These are phyloP conservation scores for Tigriopus californicus DNA, from an alignment of 2,888 invertebrate species.

Conservation along the genomic window DNA sequence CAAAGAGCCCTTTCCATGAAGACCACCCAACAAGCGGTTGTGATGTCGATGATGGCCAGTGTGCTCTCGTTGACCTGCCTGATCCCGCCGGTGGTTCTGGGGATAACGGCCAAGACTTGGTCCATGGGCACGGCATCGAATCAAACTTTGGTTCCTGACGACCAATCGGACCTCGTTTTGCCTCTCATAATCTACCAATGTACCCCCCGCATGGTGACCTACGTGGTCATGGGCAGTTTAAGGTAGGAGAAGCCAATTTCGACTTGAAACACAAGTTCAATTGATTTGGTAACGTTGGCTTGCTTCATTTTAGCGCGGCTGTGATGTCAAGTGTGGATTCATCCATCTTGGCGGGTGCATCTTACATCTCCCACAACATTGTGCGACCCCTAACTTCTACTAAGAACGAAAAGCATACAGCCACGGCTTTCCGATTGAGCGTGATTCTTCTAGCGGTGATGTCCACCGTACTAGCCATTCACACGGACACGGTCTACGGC, in stretches of 20 bases:
- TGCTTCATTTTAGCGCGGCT: background rate
- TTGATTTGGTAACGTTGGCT: no score
- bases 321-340: constrained; percentile 7
- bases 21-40: background rate
- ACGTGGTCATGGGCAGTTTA: background rate
- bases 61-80: background rate
- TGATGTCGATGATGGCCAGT: background rate
- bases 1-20: constrained; percentile 2
- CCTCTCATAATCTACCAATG: background rate
- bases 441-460: background rate
- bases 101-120: background rate
- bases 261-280: no score
- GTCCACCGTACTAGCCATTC: background rate
- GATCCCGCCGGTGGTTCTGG: background rate
- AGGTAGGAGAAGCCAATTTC: background rate
- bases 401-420: background rate
- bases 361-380: background rate
- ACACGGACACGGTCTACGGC: background rate
- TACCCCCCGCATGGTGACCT: background rate
- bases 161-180: background rate
- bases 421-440: background rate
- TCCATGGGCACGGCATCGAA: no score
- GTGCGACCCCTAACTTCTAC: background rate
- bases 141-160: background rate
- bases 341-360: background rate